Evolutionary conservation across 2,797 vertebrate genomes (phyloP).

Genomic region (Neosilurus mollespiculum): DNA sequence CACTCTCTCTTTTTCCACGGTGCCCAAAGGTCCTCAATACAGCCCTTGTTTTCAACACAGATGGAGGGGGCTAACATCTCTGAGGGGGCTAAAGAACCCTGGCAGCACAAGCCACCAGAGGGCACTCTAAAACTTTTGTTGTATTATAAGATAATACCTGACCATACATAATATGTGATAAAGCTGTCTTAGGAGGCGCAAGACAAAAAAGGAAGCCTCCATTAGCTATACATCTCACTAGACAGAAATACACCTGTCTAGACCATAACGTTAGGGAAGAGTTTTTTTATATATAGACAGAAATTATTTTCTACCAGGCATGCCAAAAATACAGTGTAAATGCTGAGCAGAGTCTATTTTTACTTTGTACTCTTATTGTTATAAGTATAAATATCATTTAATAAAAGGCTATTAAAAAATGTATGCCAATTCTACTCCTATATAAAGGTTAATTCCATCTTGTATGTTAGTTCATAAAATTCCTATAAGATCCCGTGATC

Average conservation of each 20-base stretch:
- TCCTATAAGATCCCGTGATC: not conserved
- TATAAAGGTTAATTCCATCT: not conserved
- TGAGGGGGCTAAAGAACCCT: conserved; percentile 32
- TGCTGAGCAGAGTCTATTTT: not conserved
- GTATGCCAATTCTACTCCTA: not conserved
- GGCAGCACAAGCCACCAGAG: conserved; percentile 62
- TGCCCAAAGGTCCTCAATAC: conserved; percentile 63
- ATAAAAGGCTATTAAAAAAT: not conserved
- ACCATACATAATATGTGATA: conserved; percentile 18
- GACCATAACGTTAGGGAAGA: not conserved
- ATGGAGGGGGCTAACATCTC: conserved; percentile 8
- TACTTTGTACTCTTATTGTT: not conserved
- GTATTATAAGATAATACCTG: conserved; percentile 19
- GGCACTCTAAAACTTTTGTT: conserved; percentile 49
- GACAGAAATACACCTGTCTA: conserved; percentile 33
- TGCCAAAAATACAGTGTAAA: not conserved
- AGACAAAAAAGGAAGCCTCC: conserved; percentile 2
- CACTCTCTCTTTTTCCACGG: conserved; percentile 54
- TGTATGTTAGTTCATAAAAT: not conserved
- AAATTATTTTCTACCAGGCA: conserved; percentile 6
- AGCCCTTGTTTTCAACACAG: conserved; percentile 66
- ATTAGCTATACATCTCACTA: conserved; percentile 30
- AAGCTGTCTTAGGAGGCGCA: conserved; percentile 7
- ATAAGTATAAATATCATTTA: not conserved
- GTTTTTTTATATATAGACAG: not conserved